Conservation (phyloP, 2,113 vertebrate genomes). For the Brachyistius frenatus region DNA sequence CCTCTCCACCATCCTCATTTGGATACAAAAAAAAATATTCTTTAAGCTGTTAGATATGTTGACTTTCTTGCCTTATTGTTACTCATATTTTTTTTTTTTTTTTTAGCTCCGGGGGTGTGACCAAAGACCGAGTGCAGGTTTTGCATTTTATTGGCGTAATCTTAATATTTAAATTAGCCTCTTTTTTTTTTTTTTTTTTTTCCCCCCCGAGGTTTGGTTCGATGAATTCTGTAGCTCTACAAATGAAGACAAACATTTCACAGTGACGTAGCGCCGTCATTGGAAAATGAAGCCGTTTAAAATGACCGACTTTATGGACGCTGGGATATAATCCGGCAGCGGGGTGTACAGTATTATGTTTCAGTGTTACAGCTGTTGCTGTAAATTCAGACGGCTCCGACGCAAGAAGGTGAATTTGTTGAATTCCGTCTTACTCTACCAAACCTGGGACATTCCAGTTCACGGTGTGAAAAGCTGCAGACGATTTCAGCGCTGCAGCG, state of each 20-base stretch:
- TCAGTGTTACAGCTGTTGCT: neutral
- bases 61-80: neutral
- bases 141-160: neutral
- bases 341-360: slow-evolving; percentile 4
- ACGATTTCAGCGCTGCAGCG: neutral
- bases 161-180: neutral
- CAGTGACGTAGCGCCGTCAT: neutral
- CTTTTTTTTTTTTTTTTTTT: too few relatives aligned
- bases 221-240: neutral
- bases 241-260: slow-evolving; percentile 13
- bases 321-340: slow-evolving; percentile 3
- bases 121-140: slow-evolving; percentile 47
- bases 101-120: slow-evolving; percentile 11
- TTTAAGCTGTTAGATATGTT: slow-evolving; percentile 8
- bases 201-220: neutral
- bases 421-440: slow-evolving; percentile 5
- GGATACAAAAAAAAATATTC: neutral
- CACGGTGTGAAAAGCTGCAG: neutral
- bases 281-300: neutral
- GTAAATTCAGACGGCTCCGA: slow-evolving; percentile 16
- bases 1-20: neutral
- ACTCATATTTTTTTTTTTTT: neutral
- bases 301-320: neutral
- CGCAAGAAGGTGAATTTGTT: slow-evolving; percentile 16
- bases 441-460: slow-evolving; percentile 29